These are phyloP conservation scores for Epizoanthus rinbou DNA, from an alignment of 92 coral and sea anemone species.

Conservation along the genomic window DNA sequence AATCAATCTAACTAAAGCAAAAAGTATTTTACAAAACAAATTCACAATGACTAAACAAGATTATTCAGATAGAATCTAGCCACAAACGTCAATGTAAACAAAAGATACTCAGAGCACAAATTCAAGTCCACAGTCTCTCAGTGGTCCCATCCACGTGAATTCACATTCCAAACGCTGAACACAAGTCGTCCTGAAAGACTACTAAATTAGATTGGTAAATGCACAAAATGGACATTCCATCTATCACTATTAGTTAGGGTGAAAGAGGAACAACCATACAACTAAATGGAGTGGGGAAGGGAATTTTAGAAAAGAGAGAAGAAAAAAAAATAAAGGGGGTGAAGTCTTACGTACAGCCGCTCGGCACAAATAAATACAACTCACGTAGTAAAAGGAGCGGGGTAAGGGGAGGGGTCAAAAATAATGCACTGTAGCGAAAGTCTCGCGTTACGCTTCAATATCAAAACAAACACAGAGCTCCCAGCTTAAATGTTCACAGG, in stretches of 20 bases:
- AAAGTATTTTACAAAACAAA: conserved; percentile 14
- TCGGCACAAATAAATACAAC: conserved; percentile 17
- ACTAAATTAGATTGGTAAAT: conserved; percentile 15
- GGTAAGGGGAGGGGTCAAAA: conserved; percentile 19
- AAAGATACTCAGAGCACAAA: conserved; percentile 17
- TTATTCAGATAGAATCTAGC: conserved; percentile 16
- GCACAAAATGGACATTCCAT: conserved; percentile 17
- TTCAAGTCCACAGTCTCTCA: conserved; percentile 18
- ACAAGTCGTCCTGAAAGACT: conserved; percentile 18
- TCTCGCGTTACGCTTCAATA: conserved; percentile 18
- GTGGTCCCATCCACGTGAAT: conserved; percentile 19
- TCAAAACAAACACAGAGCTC: conserved; percentile 17
- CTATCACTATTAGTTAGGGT: conserved; percentile 17
- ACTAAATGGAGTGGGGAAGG: conserved; percentile 19
- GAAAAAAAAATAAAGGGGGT: conserved; percentile 16
- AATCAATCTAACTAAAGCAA: conserved; percentile 15
- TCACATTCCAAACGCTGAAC: conserved; percentile 18
- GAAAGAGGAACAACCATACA: conserved; percentile 17
- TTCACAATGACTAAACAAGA: conserved; percentile 16
- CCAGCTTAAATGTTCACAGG: conserved; percentile 18
- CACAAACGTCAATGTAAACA: conserved; percentile 17
- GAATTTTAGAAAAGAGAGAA: conserved; percentile 15
- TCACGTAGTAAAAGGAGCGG: conserved; percentile 19
- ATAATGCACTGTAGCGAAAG: conserved; percentile 17
- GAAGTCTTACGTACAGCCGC: conserved; percentile 19